Base-by-base conservation (phyloP, 2,888 invertebrate genomes). In the Cosmopolites sordidus region DNA sequence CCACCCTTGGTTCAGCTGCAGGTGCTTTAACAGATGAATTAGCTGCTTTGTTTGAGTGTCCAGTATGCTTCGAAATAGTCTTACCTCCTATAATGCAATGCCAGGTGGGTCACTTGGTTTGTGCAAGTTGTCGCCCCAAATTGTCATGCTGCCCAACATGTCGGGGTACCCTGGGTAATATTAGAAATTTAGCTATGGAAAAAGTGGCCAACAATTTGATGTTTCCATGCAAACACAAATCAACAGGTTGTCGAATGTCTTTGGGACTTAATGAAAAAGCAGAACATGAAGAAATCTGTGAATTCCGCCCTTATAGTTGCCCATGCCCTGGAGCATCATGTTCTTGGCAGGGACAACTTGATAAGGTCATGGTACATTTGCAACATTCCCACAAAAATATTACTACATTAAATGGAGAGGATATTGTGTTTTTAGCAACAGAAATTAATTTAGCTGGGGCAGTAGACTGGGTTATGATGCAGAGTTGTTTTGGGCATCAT, bases 401-500 rank as follows among this genome's bases (percentile, higher is more conserved):
- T 67, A 99, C 98, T 14, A 99, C 97, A 45, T 79, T 99, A 56
- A 96, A 98, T 82, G 89, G 90, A 46, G 99, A 99, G 76, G 99
- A 99, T 73, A 99, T 99, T 66, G 99, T 99, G 46, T 99, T 99
- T 76, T 78, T 99, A 65, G 99, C 99, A 1, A 99, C 99, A 33
- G 99, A 99, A 75, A 99, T 99, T 58, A 99, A 98, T 78, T 82
- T 99, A 61, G 98, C 98, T 5, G 99, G 99, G 54, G 98, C 97
- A 27, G 97, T 98, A 8, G 97, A 98, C 75, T 98, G 97, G 97
- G 94, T 94, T 2, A 99, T 99, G 99, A 99, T 99, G 98, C 99
- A 99, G 77, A 95, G 95, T 18, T 99, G 99, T 75, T 99, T 98
- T 74, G 95, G 94, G 51, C 96, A 96, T 72, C 94, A 98, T 75